Conservation (phyloP, 2,797 vertebrate species). For the Ciconia nigra region DNA sequence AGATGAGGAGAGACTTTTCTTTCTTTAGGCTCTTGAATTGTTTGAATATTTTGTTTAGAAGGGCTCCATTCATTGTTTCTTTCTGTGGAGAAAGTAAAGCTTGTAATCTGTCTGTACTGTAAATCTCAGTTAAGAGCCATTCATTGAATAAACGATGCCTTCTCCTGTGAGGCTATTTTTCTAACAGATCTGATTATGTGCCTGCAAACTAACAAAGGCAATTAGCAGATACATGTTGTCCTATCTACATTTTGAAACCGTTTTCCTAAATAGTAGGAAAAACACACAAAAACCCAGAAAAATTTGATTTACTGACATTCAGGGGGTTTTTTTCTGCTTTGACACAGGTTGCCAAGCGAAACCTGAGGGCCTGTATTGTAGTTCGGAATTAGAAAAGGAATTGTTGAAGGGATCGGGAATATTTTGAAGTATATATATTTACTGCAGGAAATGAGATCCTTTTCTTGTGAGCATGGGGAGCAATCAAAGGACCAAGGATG, state of each 20-base stretch:
- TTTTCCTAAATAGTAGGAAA: neutral
- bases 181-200: slow-evolving; percentile 12
- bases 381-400: neutral
- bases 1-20: slow-evolving; percentile 69
- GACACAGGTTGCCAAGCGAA: neutral
- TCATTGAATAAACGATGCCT: slow-evolving; percentile 30
- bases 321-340: neutral
- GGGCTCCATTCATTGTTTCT: slow-evolving; percentile 10
- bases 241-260: neutral
- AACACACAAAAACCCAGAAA: too few species aligned
- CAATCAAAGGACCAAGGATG: neutral
- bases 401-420: neutral
- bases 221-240: neutral
- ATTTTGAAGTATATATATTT: neutral
- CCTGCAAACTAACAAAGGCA: neutral
- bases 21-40: slow-evolving; percentile 57
- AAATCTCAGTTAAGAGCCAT: slow-evolving; percentile 44
- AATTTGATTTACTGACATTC: neutral
- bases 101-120: slow-evolving; percentile 38
- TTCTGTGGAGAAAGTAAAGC: slow-evolving; percentile 50
- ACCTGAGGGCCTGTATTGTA: neutral
- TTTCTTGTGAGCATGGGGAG: neutral
- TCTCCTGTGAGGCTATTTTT: slow-evolving; percentile 37
- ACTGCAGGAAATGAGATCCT: neutral
- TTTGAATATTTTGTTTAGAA: slow-evolving; percentile 44